Conservation (phyloP, 2,797 vertebrate genomes). For the Podarcis siculus region DNA sequence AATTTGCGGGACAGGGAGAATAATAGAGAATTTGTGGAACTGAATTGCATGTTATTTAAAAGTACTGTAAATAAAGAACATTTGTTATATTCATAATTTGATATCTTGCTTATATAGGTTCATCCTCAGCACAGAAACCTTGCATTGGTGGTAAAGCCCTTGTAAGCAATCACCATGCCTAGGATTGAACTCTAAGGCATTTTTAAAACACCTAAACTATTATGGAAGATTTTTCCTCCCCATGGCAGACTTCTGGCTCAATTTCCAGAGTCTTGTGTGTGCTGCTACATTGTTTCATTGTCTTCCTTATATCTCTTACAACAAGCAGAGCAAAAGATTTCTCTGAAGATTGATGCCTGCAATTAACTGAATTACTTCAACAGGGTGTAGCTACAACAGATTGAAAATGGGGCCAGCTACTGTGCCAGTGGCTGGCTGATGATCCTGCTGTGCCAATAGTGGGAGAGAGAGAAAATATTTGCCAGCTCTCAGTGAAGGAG, state of each 20-base stretch:
- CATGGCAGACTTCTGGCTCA: constrained; percentile 50
- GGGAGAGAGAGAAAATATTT: constrained; percentile 63
- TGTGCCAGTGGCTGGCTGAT: constrained; percentile 67
- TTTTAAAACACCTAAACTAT: constrained; percentile 47
- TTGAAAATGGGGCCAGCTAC: constrained; percentile 71
- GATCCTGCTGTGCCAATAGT: constrained; percentile 66
- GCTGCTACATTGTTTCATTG: constrained; percentile 31
- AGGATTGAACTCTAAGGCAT: background rate
- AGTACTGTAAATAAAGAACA: background rate
- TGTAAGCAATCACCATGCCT: background rate
- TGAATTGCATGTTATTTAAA: background rate
- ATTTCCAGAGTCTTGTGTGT: constrained; percentile 39
- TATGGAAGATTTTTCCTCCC: constrained; percentile 28
- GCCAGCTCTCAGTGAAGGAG: constrained; percentile 66
- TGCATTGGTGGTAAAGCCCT: background rate
- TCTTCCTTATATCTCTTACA: constrained; percentile 48
- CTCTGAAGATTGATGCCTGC: constrained; percentile 64
- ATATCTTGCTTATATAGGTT: background rate
- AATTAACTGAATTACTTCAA: constrained; percentile 78
- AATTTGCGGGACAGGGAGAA: no score
- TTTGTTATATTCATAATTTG: background rate
- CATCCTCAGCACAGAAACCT: background rate
- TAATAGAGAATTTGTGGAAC: background rate
- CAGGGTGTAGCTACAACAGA: constrained; percentile 61
- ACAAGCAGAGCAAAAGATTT: constrained; percentile 66